Percentiles rank a stretch among this genome's conserved stretches.
phyloP scores from a whole-genome alignment of 2,888 invertebrate species.

The Trachelus iudaicus region DNA sequence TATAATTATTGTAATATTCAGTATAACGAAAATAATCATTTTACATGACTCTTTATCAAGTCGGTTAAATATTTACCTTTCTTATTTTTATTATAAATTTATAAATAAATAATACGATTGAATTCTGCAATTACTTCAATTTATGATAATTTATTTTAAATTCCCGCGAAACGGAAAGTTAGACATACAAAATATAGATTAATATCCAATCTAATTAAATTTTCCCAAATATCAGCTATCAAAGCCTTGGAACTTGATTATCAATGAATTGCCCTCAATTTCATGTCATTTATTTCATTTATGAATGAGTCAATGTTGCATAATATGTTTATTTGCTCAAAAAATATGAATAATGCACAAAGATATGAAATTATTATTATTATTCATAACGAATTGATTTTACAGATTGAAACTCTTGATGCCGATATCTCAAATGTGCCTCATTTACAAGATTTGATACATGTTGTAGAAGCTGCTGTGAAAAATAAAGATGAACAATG shows the following conservation, averaged over 20 bases:
- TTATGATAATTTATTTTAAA: too few relatives aligned
- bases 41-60: constrained; percentile 4
- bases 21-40: not conserved
- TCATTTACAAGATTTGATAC: constrained; percentile 71
- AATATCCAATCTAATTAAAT: too few relatives aligned
- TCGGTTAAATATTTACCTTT: not conserved
- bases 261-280: too few relatives aligned
- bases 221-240: too few relatives aligned
- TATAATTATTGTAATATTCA: constrained; percentile 5
- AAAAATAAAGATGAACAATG: constrained; percentile 54
- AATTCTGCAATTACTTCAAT: too few relatives aligned
- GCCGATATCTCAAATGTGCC: constrained; percentile 71
- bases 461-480: constrained; percentile 74
- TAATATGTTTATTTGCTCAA: too few relatives aligned
- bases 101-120: constrained; percentile 3
- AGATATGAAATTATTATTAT: not conserved
- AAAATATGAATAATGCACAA: too few relatives aligned
- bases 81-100: constrained; percentile 1
- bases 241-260: too few relatives aligned
- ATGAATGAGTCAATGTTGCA: too few relatives aligned
- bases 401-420: constrained; percentile 69
- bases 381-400: constrained; percentile 22
- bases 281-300: too few relatives aligned
- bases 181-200: too few relatives aligned
- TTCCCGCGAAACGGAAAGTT: too few relatives aligned